These are phyloP conservation scores for Tragelaphus imberbis DNA, from an alignment of 2,113 vertebrate genomes.

Conservation along the genomic window DNA sequence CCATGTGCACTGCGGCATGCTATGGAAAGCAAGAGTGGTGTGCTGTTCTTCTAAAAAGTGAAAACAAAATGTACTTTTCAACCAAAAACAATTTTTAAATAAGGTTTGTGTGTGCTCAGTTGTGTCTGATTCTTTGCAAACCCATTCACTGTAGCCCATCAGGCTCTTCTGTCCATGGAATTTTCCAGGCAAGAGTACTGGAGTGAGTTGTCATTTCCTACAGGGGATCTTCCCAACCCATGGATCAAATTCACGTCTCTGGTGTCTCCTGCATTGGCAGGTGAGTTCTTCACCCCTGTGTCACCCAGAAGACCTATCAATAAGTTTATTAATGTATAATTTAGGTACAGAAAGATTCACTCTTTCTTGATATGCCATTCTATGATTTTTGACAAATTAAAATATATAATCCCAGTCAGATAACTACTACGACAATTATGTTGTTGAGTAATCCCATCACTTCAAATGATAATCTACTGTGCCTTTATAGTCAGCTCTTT, in stretches of 20 bases:
- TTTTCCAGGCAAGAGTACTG: not conserved
- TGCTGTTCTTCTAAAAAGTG: not conserved
- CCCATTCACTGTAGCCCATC: not conserved
- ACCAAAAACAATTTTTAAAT: not conserved
- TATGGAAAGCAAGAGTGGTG: too few relatives aligned
- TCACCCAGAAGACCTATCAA: not conserved
- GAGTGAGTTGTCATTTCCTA: not conserved
- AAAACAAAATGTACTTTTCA: not conserved
- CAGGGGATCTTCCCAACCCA: not conserved
- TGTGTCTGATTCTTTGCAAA: not conserved
- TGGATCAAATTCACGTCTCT: not conserved
- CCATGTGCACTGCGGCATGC: too few relatives aligned
- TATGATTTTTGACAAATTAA: too few relatives aligned
- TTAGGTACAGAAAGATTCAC: not conserved
- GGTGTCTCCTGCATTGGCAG: not conserved
- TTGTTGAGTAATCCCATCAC: too few relatives aligned
- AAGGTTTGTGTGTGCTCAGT: not conserved
- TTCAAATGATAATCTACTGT: too few relatives aligned
- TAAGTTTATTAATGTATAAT: not conserved
- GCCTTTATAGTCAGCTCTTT: not conserved
- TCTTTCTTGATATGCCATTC: too few relatives aligned
- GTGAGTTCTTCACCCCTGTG: not conserved
- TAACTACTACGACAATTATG: too few relatives aligned
- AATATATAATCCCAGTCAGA: too few relatives aligned
- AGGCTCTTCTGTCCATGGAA: not conserved